Evolutionary conservation across 2,113 vertebrate species (phyloP).

Genomic region (Calyptomena viridis): DNA sequence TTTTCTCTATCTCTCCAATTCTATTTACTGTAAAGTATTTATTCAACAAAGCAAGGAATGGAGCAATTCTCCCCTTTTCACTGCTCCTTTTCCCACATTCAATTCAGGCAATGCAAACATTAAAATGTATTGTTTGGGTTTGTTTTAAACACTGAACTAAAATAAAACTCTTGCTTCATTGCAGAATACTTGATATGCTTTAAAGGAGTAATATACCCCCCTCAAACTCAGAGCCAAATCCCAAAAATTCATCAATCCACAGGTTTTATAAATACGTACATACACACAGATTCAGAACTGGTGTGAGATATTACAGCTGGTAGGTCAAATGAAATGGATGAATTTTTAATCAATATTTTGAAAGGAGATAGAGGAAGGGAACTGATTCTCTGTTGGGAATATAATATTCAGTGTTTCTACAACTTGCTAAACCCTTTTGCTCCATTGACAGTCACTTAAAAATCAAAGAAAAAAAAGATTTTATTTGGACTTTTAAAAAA

Average conservation of each 20-base stretch:
- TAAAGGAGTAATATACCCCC: not conserved
- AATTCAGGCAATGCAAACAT: not conserved
- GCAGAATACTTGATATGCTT: not conserved
- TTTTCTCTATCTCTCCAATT: not conserved
- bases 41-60: not conserved
- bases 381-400: not conserved
- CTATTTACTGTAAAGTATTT: slow-evolving; percentile 6
- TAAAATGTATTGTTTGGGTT: not conserved
- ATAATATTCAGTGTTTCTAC: not conserved
- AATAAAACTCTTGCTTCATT: not conserved
- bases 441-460: not conserved
- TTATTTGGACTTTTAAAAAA: not conserved
- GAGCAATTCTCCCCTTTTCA: not conserved
- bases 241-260: not conserved
- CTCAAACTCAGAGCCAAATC: not conserved
- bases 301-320: not conserved
- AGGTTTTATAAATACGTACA: not conserved
- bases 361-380: not conserved
- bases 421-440: not conserved
- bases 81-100: not conserved
- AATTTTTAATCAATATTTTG: not conserved
- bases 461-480: not conserved
- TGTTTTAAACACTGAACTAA: not conserved
- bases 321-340: not conserved
- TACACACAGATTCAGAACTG: not conserved